Evolutionary conservation across 30 jellyfish, hydroid and myxozoan species (phyloP), one percentile per base, ranked within the genome.

Genomic region (Aurelia sp.): DNA sequence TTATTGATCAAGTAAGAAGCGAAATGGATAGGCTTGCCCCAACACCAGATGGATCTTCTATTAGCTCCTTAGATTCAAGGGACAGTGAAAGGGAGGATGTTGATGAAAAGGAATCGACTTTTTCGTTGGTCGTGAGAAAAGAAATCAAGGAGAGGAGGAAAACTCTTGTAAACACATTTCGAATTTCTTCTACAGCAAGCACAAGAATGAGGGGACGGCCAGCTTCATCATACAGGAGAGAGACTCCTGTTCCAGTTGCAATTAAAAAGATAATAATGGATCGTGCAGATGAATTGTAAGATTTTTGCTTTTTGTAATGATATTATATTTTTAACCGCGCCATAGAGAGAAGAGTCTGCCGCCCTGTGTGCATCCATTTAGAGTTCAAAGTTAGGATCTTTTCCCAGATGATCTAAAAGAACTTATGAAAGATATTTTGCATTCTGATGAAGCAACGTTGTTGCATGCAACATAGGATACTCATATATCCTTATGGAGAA

Each of bases 231-330:
- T 72, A 84, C 55, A 63, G 82, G 44, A 76, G 93, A 17, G 31
- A 40, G 53, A 47, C 92, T 9, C 87, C 93, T 30, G 69, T 66
- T 15, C 87, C 93, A 17, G 18, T 16, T 20, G 16, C 51, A 16
- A 84, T 84, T 59, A 70, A 72, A 31, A 48, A 72, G 47, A 62
- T 84, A 15, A 83, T 73, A 9, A 53, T 65, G 13, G 84, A 84
- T 62, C 73, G 93, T 33, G 86, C 86, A n/a, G n/a, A 12, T 63
- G 82, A 84, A 48, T n/a, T 84, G 93, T 84, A 63, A 71, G 93
- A 47, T 6, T 37, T 7, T 37, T 37, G 4, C 33, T 27, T 27
- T 27, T 27, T 27, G 33, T 2, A 27, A n/a, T n/a, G 50, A 37
- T 37, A 1, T 37, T 37, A 37, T 37, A 2, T 37, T 35, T 35